Conservation (phyloP, 2,797 vertebrate genomes). For the Caiman crocodilus region DNA sequence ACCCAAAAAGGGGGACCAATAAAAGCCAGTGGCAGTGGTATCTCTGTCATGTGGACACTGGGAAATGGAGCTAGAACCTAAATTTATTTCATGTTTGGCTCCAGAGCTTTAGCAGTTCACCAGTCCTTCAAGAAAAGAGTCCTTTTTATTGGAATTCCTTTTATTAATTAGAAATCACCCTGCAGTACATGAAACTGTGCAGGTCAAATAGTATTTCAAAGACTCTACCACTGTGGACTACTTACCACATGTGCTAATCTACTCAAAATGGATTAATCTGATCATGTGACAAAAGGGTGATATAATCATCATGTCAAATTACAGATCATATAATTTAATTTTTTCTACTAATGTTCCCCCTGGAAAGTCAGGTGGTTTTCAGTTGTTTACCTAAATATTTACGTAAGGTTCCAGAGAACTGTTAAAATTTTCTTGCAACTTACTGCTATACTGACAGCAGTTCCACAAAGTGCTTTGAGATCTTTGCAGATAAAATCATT, state of each 20-base stretch:
- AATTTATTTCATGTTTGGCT: not conserved
- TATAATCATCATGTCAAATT: not conserved
- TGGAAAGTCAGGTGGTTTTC: slow-evolving; percentile 4
- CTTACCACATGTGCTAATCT: not conserved
- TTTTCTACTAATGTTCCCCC: not conserved
- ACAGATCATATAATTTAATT: not conserved
- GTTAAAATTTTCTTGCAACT: not conserved
- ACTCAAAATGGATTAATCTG: not conserved
- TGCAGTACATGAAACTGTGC: not conserved
- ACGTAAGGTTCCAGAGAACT: not conserved
- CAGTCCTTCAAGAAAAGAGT: not conserved
- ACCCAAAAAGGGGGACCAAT: not conserved
- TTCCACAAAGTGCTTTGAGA: slow-evolving; percentile 26
- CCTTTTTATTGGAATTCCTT: not conserved
- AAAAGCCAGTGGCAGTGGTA: not conserved
- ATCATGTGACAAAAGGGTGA: not conserved
- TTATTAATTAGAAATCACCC: not conserved
- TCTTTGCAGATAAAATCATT: not conserved
- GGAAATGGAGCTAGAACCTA: not conserved
- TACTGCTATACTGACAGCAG: not conserved
- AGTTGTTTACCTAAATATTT: slow-evolving; percentile 21
- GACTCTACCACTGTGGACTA: not conserved
- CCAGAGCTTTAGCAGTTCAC: accelerated
- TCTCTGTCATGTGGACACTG: not conserved
- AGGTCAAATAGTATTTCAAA: not conserved